Evolutionary conservation across 2,113 vertebrate species (phyloP), one percentile per base, ranked within the genome.

Genomic region (Prinia subflava): DNA sequence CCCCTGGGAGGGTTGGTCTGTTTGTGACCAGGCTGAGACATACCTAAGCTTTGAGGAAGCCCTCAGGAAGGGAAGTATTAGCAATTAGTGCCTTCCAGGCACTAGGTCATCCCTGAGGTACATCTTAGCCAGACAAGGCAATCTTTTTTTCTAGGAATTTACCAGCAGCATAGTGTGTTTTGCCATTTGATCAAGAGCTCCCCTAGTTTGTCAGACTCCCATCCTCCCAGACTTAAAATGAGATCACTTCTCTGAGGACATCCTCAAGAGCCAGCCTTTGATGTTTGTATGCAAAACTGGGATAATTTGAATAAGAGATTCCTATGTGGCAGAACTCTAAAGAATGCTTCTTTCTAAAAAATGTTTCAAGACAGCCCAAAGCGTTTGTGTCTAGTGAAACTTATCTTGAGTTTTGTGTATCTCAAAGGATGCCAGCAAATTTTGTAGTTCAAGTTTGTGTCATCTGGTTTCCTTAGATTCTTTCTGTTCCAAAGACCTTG

Each of bases 91-190:
- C 39, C 52, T 94, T 46, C n/a, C 28, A 74, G 52, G 17, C 31
- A 53, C 22, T 60, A 78, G 42, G 47, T 83, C 37, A 74, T 53
- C 68, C 37, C 55, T 50, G 46, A 77, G 42, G 8, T 91, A 39
- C 24, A 60, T 82, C 9, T 28, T 59, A 75, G 33, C 31, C 57
- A 75, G 47, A 60, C 39, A 74, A 70, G 55, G 33, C 83, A 84
- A 30, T 64, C 41, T 68, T 7, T 87, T 85, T 57, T 81, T 92
- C 70, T 79, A 94, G 87, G 90, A 94, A 90, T 89, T 95, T 87
- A 71, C 21, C 14, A 80, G 41, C 65, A 90, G 57, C 22, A 21
- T 2, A 69, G 23, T 33, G 11, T 65, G 21, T 85, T 90, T 80
- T 68, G 47, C 82, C 33, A 46, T 80, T 53, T 80, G 60, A 73